Evolutionary conservation across 2,888 invertebrate species (phyloP).

Genomic region (Clistopyga incitator): DNA sequence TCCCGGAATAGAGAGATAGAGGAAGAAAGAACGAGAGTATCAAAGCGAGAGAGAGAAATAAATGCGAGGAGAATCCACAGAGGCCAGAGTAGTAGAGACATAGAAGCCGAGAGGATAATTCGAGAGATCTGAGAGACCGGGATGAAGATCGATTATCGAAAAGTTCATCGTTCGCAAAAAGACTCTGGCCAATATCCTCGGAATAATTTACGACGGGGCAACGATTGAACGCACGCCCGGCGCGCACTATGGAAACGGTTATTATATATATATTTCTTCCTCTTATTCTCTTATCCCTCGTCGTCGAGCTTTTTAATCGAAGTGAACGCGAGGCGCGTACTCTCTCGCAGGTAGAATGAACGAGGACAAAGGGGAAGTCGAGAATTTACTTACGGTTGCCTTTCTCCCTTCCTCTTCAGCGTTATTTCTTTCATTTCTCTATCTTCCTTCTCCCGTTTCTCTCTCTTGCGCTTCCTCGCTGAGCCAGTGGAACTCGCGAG

Average conservation of each 20-base stretch:
- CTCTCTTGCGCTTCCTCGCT: conserved; percentile 12
- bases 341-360: conserved; percentile 49
- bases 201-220: conserved; percentile 47
- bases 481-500: background rate
- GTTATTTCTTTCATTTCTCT: conserved; percentile 18
- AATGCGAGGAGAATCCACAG: conserved; percentile 16
- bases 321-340: conserved; percentile 18
- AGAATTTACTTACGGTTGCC: conserved; percentile 50
- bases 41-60: conserved; percentile 18
- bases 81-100: conserved; percentile 1
- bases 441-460: conserved; percentile 19
- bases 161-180: conserved; percentile 54
- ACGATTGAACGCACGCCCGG: conserved; percentile 18
- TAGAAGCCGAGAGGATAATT: conserved; percentile 34
- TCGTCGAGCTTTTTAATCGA: conserved; percentile 37
- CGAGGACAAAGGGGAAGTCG: conserved; percentile 52
- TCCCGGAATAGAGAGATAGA: conserved; percentile 63
- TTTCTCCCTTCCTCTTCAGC: conserved; percentile 9
- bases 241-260: conserved; percentile 35
- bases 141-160: conserved; percentile 66
- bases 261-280: conserved; percentile 26
- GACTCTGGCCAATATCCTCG: conserved; percentile 34
- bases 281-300: background rate
- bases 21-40: conserved; percentile 25
- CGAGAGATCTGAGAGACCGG: conserved; percentile 55